Evolutionary conservation across 2,113 vertebrate genomes (phyloP).

Genomic region (Talpa occidentalis): DNA sequence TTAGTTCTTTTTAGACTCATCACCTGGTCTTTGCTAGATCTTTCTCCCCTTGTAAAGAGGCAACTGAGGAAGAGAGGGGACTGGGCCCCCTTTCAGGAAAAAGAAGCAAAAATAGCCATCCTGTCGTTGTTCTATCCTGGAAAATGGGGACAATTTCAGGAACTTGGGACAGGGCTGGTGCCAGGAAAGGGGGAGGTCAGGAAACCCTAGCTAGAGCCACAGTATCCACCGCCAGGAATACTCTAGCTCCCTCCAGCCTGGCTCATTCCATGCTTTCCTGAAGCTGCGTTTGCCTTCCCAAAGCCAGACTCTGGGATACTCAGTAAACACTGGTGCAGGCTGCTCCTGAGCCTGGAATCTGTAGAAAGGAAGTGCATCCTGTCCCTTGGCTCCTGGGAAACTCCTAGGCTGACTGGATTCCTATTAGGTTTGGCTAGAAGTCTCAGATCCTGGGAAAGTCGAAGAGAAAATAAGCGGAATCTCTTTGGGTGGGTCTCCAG

Average conservation of each 20-base stretch:
- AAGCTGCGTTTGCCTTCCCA: conserved; percentile 50
- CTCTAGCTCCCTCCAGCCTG: not conserved
- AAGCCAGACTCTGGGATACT: not conserved
- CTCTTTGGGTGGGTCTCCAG: not conserved
- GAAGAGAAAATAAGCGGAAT: not conserved
- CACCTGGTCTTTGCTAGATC: not conserved
- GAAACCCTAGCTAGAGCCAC: not conserved
- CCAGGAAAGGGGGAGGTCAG: conserved; percentile 33
- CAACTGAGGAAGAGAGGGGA: conserved; percentile 21
- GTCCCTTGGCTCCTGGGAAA: conserved; percentile 51
- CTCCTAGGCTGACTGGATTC: conserved; percentile 38
- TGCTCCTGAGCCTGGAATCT: not conserved
- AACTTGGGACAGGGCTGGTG: conserved; percentile 44
- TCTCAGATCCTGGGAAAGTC: conserved; percentile 14
- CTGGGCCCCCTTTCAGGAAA: conserved; percentile 43
- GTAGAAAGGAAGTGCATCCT: conserved; percentile 63
- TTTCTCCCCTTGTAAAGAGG: not conserved
- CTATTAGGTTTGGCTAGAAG: conserved; percentile 27
- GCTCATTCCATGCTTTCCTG: not conserved
- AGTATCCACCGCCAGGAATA: not conserved
- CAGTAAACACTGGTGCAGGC: not conserved
- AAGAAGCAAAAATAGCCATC: conserved; percentile 63
- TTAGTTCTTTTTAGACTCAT: conserved; percentile 17
- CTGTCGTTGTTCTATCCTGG: conserved; percentile 36
- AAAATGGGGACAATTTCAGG: conserved; percentile 66